These are phyloP conservation scores for Urocyon cinereoargenteus DNA, from an alignment of 2,797 vertebrate species.

Conservation along the genomic window DNA sequence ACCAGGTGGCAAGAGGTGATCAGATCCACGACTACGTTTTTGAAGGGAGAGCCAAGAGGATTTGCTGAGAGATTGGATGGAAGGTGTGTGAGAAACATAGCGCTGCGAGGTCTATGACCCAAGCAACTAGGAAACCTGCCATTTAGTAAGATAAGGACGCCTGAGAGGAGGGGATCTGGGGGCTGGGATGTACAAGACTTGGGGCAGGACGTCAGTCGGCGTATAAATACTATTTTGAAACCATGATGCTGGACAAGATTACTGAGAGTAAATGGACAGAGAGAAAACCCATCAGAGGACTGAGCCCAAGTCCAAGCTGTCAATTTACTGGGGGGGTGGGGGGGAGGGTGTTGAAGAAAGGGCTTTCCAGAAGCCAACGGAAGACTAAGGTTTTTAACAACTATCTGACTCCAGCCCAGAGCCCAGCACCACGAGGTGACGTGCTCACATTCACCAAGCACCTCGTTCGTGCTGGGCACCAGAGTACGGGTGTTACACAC, in stretches of 20 bases:
- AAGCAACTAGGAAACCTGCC: not conserved
- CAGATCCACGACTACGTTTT: not conserved
- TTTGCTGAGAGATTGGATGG: not conserved
- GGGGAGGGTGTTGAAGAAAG: too few relatives aligned
- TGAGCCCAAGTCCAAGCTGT: not conserved
- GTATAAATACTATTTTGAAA: not conserved
- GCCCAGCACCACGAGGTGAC: not conserved
- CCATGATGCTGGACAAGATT: not conserved
- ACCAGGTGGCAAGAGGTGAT: not conserved
- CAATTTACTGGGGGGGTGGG: too few relatives aligned
- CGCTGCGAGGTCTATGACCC: not conserved
- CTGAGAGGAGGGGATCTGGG: not conserved
- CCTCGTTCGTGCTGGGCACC: not conserved
- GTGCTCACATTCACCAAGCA: not conserved
- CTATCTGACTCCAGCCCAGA: not conserved
- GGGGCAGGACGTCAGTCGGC: not conserved
- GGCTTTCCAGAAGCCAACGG: not conserved
- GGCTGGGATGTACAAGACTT: not conserved
- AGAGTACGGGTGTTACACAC: fast-evolving
- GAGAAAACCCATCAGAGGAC: not conserved
- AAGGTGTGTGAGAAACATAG: not conserved
- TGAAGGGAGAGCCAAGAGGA: not conserved
- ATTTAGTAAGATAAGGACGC: not conserved
- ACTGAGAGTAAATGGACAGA: not conserved
- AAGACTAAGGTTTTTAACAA: not conserved